A percentile compares a stretch with the other conserved stretches of the same genome.
Conservation (phyloP, 2,113 vertebrate genomes). For the Leucosticte australis region DNA sequence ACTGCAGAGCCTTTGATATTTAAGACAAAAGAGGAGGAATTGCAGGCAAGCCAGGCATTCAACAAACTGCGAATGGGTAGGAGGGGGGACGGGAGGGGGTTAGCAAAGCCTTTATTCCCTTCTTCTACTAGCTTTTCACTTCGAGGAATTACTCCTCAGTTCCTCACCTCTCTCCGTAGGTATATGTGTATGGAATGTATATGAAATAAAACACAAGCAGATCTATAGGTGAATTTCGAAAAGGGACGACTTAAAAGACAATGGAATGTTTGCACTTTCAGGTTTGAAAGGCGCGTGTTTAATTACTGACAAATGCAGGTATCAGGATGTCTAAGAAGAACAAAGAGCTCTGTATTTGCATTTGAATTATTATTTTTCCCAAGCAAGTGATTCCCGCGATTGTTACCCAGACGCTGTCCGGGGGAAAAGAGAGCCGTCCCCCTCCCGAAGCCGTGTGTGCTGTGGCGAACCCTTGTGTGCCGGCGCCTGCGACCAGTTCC, state of each 20-base stretch:
- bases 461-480: not conserved
- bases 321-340: conserved; percentile 63
- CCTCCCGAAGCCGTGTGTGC: not conserved
- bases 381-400: conserved; percentile 57
- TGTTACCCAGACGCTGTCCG: conserved; percentile 6
- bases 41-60: conserved; percentile 80
- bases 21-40: conserved; percentile 96
- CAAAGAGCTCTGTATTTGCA: conserved; percentile 65
- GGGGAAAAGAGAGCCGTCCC: not conserved
- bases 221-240: not conserved
- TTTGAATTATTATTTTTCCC: conserved; percentile 69
- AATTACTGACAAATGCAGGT: conserved; percentile 69
- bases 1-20: conserved; percentile 95
- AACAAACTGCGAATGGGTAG: conserved; percentile 81
- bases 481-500: not conserved
- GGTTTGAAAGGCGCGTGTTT: conserved; percentile 67
- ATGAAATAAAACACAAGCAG: not conserved
- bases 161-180: conserved; percentile 54
- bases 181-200: not conserved
- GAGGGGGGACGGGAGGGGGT: conserved; percentile 42
- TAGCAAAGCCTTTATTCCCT: conserved; percentile 78
- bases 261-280: conserved; percentile 64
- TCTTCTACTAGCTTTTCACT: conserved; percentile 69
- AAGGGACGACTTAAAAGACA: not conserved
- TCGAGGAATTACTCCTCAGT: conserved; percentile 67